Evolutionary conservation across 2,797 vertebrate genomes (phyloP).

Genomic region (Delichon dasypus): DNA sequence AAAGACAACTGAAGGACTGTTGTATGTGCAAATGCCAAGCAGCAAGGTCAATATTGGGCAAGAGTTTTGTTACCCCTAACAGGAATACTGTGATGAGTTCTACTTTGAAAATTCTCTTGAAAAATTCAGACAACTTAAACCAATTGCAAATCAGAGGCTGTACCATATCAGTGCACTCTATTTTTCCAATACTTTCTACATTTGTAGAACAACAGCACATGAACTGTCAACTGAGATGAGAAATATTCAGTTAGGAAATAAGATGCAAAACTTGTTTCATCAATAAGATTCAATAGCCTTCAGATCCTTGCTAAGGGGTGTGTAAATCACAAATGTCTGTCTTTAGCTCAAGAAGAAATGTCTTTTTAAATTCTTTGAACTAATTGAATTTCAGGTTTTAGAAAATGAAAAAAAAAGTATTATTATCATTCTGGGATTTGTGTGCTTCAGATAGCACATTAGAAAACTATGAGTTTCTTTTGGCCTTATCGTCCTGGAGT

Average conservation of each 20-base stretch:
- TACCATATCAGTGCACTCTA: not conserved
- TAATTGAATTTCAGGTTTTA: not conserved
- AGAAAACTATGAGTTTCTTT: not conserved
- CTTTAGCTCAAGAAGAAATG: not conserved
- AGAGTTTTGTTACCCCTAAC: not conserved
- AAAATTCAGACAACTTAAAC: not conserved
- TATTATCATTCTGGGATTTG: not conserved
- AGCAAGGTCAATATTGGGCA: not conserved
- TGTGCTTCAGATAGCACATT: not conserved
- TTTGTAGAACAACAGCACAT: not conserved
- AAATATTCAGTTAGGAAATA: not conserved
- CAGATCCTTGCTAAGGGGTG: not conserved
- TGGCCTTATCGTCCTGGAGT: not conserved
- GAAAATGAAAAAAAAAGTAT: not conserved
- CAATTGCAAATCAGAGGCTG: not conserved
- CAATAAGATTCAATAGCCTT: not conserved
- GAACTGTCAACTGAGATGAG: not conserved
- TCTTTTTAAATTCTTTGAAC: conserved; percentile 6
- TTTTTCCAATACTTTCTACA: not conserved
- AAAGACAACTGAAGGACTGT: not conserved
- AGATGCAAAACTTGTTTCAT: not conserved
- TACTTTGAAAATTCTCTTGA: not conserved
- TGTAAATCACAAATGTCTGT: not conserved
- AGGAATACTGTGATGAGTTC: not conserved
- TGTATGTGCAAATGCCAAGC: not conserved